These are phyloP conservation scores for Anguilla megastoma DNA, from an alignment of 2,797 vertebrate species.

Conservation along the genomic window DNA sequence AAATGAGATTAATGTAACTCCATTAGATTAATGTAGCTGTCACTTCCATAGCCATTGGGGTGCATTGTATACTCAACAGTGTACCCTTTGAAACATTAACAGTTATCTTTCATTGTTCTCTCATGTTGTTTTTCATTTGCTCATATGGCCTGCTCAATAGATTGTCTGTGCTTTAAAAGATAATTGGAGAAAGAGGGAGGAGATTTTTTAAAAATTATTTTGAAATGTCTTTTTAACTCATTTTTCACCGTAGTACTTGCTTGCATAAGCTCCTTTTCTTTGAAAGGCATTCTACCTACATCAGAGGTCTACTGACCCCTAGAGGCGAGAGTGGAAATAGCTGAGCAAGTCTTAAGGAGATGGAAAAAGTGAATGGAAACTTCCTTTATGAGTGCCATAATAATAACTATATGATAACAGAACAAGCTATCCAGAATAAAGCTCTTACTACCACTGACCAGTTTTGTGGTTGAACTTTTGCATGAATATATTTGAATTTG, in stretches of 20 bases:
- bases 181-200: background rate
- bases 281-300: background rate
- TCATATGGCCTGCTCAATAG: background rate
- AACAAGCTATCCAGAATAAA: background rate
- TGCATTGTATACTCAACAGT: background rate
- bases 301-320: constrained; percentile 46
- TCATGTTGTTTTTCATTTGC: background rate
- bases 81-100: background rate
- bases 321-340: constrained; percentile 40
- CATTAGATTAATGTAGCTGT: constrained; percentile 4
- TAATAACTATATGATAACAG: background rate
- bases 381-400: background rate
- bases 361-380: background rate
- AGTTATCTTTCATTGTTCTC: background rate
- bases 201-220: background rate
- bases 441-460: background rate
- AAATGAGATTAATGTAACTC: background rate
- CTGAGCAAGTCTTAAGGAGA: background rate
- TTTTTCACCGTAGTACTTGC: too few relatives aligned
- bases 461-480: constrained; percentile 4
- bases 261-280: background rate
- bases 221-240: background rate
- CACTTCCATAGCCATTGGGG: background rate
- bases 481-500: background rate
- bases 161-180: background rate